Percentiles rank a stretch among this genome's conserved stretches.
phyloP scores from a whole-genome alignment of 2,797 vertebrate genomes.

The Onychomys leucogaster region DNA sequence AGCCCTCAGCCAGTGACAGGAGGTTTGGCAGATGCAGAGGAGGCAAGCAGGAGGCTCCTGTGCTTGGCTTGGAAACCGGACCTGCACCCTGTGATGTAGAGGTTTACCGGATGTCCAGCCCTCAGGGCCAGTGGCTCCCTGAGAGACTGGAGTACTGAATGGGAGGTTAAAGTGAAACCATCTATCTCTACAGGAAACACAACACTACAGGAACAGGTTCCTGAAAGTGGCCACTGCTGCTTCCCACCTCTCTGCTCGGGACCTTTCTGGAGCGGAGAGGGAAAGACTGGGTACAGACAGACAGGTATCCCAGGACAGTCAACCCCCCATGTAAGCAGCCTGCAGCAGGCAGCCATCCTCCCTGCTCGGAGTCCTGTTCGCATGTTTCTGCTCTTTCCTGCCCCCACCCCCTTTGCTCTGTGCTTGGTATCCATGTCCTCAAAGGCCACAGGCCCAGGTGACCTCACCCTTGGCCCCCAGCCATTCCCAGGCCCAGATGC shows the following conservation, averaged over 20 bases:
- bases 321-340: too few species aligned
- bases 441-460: conserved; percentile 65
- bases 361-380: neutral
- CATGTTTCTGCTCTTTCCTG: neutral
- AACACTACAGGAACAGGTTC: neutral
- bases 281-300: neutral
- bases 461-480: conserved; percentile 67
- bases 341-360: neutral
- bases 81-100: conserved; percentile 41
- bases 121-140: neutral
- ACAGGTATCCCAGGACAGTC: neutral
- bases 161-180: neutral
- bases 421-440: conserved; percentile 33
- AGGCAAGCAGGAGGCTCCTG: conserved; percentile 8
- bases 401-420: conserved; percentile 21
- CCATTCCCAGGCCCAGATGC: conserved; percentile 24
- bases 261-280: neutral
- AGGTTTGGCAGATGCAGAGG: conserved; percentile 33
- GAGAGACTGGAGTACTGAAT: conserved; percentile 7
- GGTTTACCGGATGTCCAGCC: neutral
- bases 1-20: conserved; percentile 35
- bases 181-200: neutral
- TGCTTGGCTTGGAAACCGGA: conserved; percentile 54
- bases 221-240: neutral
- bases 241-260: neutral